Conservation (phyloP, 2,797 vertebrate species). For the Scolopax rusticola region DNA sequence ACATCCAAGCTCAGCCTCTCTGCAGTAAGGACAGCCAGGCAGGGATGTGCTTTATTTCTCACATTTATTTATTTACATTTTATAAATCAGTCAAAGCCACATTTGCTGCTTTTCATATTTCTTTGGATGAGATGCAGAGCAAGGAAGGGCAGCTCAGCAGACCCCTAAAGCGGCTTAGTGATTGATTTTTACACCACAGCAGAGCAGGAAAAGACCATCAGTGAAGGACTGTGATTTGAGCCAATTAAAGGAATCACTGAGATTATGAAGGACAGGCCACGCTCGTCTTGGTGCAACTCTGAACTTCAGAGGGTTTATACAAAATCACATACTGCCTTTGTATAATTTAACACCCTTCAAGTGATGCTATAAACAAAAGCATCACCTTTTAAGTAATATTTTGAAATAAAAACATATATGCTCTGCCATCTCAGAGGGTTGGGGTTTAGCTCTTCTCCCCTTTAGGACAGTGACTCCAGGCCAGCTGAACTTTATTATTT, state of each 20-base stretch:
- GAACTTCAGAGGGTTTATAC: neutral
- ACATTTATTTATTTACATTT: neutral
- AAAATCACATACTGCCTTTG: too few species aligned
- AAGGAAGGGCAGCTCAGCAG: neutral
- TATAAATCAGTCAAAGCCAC: neutral
- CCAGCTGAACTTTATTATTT: neutral
- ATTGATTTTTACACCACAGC: rapidly evolving
- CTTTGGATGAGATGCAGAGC: neutral
- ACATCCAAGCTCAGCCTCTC: neutral
- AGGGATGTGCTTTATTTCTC: neutral
- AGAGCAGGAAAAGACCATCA: neutral
- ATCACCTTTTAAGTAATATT: neutral
- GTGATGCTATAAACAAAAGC: neutral
- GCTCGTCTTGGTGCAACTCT: neutral
- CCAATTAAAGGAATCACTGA: neutral
- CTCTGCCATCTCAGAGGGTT: neutral
- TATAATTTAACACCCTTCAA: neutral
- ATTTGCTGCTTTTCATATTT: neutral
- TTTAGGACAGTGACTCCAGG: neutral
- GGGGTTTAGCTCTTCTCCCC: neutral
- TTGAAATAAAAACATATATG: neutral
- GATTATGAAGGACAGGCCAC: neutral
- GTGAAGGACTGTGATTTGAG: neutral
- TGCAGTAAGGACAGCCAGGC: neutral
- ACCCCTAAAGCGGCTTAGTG: neutral